Conservation (phyloP, 2,797 vertebrate species). For the Botia almorhae region DNA sequence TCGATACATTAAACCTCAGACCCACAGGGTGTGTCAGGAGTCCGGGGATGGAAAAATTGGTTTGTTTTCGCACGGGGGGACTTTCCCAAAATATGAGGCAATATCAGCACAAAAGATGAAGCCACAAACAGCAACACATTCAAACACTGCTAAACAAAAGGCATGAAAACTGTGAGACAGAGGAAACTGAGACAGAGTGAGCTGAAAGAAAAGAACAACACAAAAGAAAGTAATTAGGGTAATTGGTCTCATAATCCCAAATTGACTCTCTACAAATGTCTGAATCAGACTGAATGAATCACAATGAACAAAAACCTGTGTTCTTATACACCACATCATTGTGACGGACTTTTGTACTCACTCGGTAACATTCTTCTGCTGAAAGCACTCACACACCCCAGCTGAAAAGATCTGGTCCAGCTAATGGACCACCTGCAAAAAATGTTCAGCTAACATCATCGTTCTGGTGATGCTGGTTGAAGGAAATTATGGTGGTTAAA, state of each 20-base stretch:
- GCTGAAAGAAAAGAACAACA: conserved; percentile 59
- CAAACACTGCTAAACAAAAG: conserved; percentile 74
- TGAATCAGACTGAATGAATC: conserved; percentile 33
- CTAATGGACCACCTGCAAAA: background rate
- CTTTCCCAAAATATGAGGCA: conserved; percentile 66
- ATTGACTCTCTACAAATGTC: conserved; percentile 72
- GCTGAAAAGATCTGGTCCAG: background rate
- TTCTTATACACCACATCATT: conserved; percentile 17
- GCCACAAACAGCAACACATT: conserved; percentile 69
- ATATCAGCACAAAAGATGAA: conserved; percentile 69
- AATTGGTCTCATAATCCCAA: conserved; percentile 82
- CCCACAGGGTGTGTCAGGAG: conserved; percentile 47
- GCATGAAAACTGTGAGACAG: conserved; percentile 34
- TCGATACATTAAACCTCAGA: conserved; percentile 24
- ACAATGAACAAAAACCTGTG: background rate
- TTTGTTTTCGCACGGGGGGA: conserved; percentile 47
- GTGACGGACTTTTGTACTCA: background rate
- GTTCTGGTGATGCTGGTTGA: background rate
- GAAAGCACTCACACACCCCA: background rate
- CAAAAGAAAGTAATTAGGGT: conserved; percentile 76
- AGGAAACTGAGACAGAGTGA: conserved; percentile 45
- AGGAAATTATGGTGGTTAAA: background rate
- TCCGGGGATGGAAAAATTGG: conserved; percentile 45
- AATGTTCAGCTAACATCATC: background rate
- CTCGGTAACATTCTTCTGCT: background rate